Evolutionary conservation across 35 echinoderm and acorn worm species (phyloP).

Genomic region (Diadema setosum): DNA sequence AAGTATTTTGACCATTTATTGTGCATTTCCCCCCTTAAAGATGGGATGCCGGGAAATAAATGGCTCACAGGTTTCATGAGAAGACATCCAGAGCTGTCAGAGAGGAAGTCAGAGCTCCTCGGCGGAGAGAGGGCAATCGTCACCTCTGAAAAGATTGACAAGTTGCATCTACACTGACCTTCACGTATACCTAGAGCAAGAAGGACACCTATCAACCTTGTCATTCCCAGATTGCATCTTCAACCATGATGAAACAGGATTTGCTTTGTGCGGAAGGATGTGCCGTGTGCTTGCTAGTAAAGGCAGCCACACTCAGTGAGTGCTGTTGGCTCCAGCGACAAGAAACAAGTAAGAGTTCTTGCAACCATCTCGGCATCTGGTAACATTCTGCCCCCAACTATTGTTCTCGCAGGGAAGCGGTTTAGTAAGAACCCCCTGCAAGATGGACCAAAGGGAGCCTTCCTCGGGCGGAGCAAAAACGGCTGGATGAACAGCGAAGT

Average conservation of each 20-base stretch:
- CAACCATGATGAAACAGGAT: conserved; percentile 51
- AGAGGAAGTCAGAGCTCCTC: neutral
- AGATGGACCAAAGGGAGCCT: neutral
- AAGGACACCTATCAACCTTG: neutral
- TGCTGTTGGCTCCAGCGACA: neutral
- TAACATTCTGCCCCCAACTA: conserved; percentile 3
- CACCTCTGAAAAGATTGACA: neutral
- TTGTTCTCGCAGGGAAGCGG: neutral
- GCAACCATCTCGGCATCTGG: conserved; percentile 6
- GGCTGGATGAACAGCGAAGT: conserved; percentile 38
- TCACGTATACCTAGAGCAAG: neutral
- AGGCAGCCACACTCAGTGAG: conserved; percentile 20
- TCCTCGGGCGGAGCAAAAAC: neutral
- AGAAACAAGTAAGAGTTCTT: conserved; percentile 41
- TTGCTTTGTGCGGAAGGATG: conserved; percentile 26
- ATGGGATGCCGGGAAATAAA: neutral
- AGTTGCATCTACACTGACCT: neutral
- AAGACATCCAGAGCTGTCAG: neutral
- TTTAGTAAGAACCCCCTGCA: neutral
- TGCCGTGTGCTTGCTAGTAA: conserved; percentile 4
- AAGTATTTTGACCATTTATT: no score
- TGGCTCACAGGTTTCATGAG: neutral
- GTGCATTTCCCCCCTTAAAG: neutral
- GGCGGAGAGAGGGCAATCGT: neutral
- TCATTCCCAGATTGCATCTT: conserved; percentile 28